Evolutionary conservation across 2,797 vertebrate species (phyloP).

Genomic region (Tragopan temminckii): DNA sequence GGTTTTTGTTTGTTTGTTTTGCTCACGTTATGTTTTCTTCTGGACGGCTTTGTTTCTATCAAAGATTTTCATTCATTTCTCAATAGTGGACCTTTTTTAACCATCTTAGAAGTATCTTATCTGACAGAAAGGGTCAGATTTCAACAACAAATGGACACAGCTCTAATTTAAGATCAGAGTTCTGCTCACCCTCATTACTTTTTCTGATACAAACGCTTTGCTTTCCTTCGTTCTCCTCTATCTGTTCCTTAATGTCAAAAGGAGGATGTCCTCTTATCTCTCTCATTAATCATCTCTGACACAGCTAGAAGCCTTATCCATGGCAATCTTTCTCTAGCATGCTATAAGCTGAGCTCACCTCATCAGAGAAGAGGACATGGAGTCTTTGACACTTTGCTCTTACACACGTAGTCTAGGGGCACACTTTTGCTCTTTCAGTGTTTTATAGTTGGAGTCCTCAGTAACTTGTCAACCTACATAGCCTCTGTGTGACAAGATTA

Average conservation of each 20-base stretch:
- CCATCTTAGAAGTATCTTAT: not conserved
- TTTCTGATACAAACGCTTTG: slow-evolving; percentile 9
- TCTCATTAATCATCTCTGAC: slow-evolving; percentile 59
- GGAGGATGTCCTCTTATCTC: slow-evolving; percentile 55
- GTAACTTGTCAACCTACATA: not conserved
- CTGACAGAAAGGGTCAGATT: slow-evolving; percentile 1
- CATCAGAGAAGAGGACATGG: not conserved
- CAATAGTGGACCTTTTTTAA: not conserved
- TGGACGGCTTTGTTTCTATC: not conserved
- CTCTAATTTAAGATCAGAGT: slow-evolving; percentile 9
- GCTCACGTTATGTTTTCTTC: not conserved
- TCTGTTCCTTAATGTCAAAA: slow-evolving; percentile 33
- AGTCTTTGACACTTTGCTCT: slow-evolving; percentile 3
- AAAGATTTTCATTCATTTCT: not conserved
- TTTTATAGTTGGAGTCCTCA: not conserved
- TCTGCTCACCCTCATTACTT: slow-evolving; percentile 24
- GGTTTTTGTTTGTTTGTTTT: accelerated
- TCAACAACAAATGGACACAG: not conserved
- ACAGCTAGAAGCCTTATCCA: slow-evolving; percentile 38
- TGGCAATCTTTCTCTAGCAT: slow-evolving; percentile 6
- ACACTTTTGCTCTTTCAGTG: not conserved
- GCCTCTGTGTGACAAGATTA: slow-evolving; percentile 17
- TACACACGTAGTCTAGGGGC: not conserved
- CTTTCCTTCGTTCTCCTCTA: slow-evolving; percentile 19
- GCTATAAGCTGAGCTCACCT: not conserved